Base-by-base conservation (phyloP, 1,140 invertebrate genomes). In the Leptoteleia sp. region DNA sequence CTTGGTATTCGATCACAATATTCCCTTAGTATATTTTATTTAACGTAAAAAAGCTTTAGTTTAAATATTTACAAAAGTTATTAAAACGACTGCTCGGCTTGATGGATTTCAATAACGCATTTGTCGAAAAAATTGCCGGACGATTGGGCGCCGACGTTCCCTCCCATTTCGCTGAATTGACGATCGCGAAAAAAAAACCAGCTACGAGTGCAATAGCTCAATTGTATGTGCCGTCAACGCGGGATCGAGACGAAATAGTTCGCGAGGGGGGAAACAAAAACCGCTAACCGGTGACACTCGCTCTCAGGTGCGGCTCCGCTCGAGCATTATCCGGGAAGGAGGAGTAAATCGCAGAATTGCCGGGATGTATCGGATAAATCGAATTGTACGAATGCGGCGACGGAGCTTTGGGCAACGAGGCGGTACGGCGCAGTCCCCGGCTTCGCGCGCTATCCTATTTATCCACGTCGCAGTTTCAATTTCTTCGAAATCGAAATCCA, bases 221-320 rank as follows among this genome's bases (percentile, higher is more conserved):
- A 47, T 47, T 37, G 38, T 19, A 8, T 17, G 15, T 31, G 42
- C 17, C 29, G 27, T 47, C 42, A 37, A 61, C 37, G 38, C 9
- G 12, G 13, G 17, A 42, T 40, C 35, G 33, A 16, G 27, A 47
- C 29, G 27, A 25, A 45, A 50, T 50, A 12, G 33, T 64, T 40
- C 11, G 57, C 40, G n/a, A n/a, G n/a, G n/a, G n/a, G 42, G 29
- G 22, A 62, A 62, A 62, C 59, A 62, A 62, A 64, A 64, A 64
- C 45, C 35, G 59, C 43, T 64, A 35, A 42, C 45, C 40, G 22
- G 17, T 42, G 35, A 64, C 25, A 50, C 33, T 17, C 7, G 27
- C 4, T 40, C 19, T 40, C 29, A 55, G 62, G 62, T 64, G 25
- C 19, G 33, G 11, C 27, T 5, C 17, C 33, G 25, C 13, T 6